Base-by-base conservation (phyloP, 1,140 invertebrate species). In the Camponotus floridanus region DNA sequence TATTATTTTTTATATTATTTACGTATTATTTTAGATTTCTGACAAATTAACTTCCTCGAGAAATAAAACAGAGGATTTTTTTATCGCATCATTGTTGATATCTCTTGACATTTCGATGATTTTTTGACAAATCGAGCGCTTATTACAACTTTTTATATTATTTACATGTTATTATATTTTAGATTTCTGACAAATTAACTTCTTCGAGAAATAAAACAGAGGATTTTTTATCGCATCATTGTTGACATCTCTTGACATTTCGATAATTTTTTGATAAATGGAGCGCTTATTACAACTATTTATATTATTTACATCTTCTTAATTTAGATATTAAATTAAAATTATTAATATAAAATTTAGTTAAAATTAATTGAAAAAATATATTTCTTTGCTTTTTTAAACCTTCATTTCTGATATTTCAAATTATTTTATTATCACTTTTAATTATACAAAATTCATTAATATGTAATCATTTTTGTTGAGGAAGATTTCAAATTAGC, bases 161-260 rank as follows among this genome's bases (percentile, higher is more conserved):
- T 51, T 59, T 33, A 55, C 36, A 13, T 26, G 1, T 26, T 26
- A 26, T 26, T 26, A n/a, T n/a, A n/a, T n/a, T n/a, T n/a, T n/a
- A 59, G 7, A 59, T 21, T 59, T 21, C 8, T 21, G 18, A 21
- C 55, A 21, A 21, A 59, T 59, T 21, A 59, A 51, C 48, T 51
- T 5, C 11, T 3, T 51, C 48, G 3, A 51, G 48, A 51, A 3
- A 51, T 13, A 51, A 51, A 51, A 15, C 0, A 51, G 48, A 51
- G 4, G 48, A 15, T 51, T 51, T 51, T n/a, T 8, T 0, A 18
- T 51, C 18, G 15, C 9, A 59, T 1, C 36, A 55, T 74, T 59
- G 39, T 74, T 74, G 55, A 74, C 36, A 74, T 74, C 55, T 74
- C 71, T 39, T 11, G 71, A 74, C 33, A 55, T 74, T 74, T 55